Base-by-base conservation (phyloP, 1,140 invertebrate species). In the Nasonia vitripennis region DNA sequence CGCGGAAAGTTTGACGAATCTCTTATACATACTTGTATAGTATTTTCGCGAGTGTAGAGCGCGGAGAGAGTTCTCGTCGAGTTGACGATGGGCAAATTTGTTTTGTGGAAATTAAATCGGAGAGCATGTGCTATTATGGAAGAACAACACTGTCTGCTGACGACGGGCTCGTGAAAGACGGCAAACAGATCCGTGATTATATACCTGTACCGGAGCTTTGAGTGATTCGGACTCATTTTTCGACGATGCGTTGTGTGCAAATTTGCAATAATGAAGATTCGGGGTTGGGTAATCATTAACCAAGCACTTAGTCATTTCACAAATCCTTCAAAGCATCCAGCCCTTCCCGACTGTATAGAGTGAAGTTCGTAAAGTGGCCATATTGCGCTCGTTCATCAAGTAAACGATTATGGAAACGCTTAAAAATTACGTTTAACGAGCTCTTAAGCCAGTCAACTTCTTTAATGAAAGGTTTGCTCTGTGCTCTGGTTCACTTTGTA, bases 31-130 rank as follows among this genome's bases (percentile, higher is more conserved):
- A 14, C 9, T 17, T 73, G 27, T 73, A 20, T 37, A 20, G 27
- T 34, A 27, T 27, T 20, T 23, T 23, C 68, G 23, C 23, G n/a
- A 37, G 41, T 45, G 7, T 45, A 45, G 7, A 45, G 41, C 67
- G 67, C 17, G 67, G 70, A 73, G 34, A 31, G 34, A 27, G 27
- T 27, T 27, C 20, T 31, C 23, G 11, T 5, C 17, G 37, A 45
- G 74, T 75, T 75, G 74, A 14, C 37, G 74, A 75, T 23, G 27
- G 17, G 77, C 12, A 78, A 78, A 78, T 78, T 78, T 78, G 48
- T 78, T 78, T 78, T 55, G 31, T 17, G 7, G 77, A 45, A 78
- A 78, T 78, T 78, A 27, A 62, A 78, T 78, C 23, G n/a, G 55
- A 48, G 77, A 48, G 77, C 48, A 3, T 51, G n/a, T 78, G 10